Percentiles rank a stretch among this genome's conserved stretches.
Conservation (phyloP, 2,888 invertebrate genomes). For the Euzophera pinguis region DNA sequence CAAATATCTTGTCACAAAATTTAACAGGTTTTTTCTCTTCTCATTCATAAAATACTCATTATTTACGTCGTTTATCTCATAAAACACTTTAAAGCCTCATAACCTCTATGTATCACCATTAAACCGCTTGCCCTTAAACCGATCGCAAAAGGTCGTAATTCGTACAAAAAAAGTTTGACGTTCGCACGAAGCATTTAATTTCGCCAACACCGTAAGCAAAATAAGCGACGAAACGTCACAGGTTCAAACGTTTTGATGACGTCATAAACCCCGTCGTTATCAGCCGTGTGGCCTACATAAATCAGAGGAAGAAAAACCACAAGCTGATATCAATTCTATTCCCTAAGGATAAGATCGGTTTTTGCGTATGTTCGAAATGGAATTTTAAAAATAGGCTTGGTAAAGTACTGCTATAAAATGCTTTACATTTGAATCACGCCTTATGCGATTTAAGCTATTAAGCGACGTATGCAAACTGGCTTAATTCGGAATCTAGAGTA, state of each 20-base stretch:
- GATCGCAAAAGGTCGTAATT: conserved; percentile 17
- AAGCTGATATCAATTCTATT: conserved; percentile 24
- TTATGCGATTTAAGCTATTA: conserved; percentile 37
- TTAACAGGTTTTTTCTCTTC: background rate
- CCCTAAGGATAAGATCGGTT: conserved; percentile 10
- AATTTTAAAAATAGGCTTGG: conserved; percentile 25
- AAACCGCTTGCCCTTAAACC: conserved; percentile 10
- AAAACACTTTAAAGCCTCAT: conserved; percentile 24
- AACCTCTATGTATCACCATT: conserved; percentile 3
- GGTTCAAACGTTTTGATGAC: conserved; percentile 60
- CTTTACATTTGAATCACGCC: conserved; percentile 37
- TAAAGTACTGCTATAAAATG: conserved; percentile 34
- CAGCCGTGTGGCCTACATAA: conserved; percentile 51
- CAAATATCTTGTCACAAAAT: too few species aligned
- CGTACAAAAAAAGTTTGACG: conserved; percentile 14
- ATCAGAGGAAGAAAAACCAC: conserved; percentile 27
- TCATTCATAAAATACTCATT: background rate
- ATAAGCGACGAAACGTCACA: conserved; percentile 39
- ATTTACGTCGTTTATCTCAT: conserved; percentile 1
- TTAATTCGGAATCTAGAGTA: conserved; percentile 13
- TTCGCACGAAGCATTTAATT: conserved; percentile 22
- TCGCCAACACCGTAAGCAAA: conserved; percentile 35
- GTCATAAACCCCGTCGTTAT: conserved; percentile 55
- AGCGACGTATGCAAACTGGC: conserved; percentile 33
- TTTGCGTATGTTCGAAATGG: conserved; percentile 13